Conservation (phyloP, 2,797 vertebrate genomes). For the Thaleichthys pacificus region DNA sequence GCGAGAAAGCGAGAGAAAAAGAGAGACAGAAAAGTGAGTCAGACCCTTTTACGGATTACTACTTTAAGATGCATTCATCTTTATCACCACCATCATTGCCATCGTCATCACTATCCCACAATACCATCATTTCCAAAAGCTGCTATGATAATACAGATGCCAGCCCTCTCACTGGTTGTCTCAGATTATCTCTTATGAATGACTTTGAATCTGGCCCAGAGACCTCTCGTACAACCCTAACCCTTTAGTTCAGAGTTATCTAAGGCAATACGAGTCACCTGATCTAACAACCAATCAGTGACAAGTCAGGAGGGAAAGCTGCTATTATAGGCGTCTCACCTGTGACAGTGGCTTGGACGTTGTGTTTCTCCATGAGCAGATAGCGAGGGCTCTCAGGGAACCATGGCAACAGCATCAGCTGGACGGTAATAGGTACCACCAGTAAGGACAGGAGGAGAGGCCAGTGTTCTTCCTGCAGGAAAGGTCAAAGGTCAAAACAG, state of each 20-base stretch:
- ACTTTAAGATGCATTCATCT: no score
- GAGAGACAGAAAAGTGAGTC: not conserved
- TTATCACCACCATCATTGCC: no score
- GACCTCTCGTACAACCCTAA: no score
- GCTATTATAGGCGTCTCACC: slow-evolving; percentile 65
- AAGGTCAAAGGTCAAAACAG: not conserved
- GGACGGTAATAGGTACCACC: slow-evolving; percentile 77
- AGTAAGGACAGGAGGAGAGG: slow-evolving; percentile 83
- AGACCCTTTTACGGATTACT: no score
- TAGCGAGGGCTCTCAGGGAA: slow-evolving; percentile 92
- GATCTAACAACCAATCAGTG: slow-evolving; percentile 5
- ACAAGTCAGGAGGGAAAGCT: not conserved
- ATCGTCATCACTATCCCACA: no score
- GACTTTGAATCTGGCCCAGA: no score
- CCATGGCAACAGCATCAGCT: slow-evolving; percentile 85
- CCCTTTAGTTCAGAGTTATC: not conserved
- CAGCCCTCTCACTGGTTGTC: no score
- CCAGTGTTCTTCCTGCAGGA: slow-evolving; percentile 83
- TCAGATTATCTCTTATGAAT: no score
- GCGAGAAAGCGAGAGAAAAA: not conserved
- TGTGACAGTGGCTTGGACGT: slow-evolving; percentile 75
- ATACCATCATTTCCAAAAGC: no score
- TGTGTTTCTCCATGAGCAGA: slow-evolving; percentile 84
- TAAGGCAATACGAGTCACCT: not conserved
- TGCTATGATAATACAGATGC: no score